phyloP scores from a whole-genome alignment of 2,797 vertebrate genomes.

The Phoeniculus purpureus region DNA sequence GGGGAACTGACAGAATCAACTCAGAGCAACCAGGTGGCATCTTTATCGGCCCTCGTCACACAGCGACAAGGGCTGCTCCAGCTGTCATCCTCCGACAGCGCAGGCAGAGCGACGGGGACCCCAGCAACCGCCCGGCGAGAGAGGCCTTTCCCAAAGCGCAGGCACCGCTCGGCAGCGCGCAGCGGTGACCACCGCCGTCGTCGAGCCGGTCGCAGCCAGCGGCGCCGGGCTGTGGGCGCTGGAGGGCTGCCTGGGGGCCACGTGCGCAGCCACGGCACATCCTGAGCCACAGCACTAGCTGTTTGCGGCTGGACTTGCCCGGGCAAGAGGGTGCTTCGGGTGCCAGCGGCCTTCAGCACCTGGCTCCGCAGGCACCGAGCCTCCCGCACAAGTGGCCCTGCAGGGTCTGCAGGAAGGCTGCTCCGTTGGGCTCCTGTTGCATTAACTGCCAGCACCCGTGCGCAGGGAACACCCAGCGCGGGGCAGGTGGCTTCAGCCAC shows the following conservation, averaged over 20 bases:
- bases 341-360: slow-evolving; percentile 31
- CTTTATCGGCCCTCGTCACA: slow-evolving; percentile 98
- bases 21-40: slow-evolving; percentile 84
- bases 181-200: background rate
- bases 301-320: background rate
- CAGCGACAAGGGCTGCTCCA: slow-evolving; percentile 98
- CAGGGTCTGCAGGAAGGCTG: background rate
- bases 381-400: background rate
- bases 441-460: background rate
- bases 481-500: background rate
- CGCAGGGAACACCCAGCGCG: background rate
- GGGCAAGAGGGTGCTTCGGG: background rate
- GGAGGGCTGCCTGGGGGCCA: too few species aligned
- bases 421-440: background rate
- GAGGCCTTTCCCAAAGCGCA: slow-evolving; percentile 47
- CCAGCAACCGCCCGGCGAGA: slow-evolving; percentile 61
- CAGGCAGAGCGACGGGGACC: slow-evolving; percentile 59
- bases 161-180: background rate
- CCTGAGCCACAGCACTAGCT: background rate
- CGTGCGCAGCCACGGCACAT: fast-evolving
- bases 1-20: too few species aligned
- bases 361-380: slow-evolving; percentile 6
- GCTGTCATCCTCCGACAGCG: slow-evolving; percentile 94
- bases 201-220: background rate
- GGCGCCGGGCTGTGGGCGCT: background rate